Base-by-base conservation (phyloP, 1,140 invertebrate genomes). In the Hypsibius dujardini region DNA sequence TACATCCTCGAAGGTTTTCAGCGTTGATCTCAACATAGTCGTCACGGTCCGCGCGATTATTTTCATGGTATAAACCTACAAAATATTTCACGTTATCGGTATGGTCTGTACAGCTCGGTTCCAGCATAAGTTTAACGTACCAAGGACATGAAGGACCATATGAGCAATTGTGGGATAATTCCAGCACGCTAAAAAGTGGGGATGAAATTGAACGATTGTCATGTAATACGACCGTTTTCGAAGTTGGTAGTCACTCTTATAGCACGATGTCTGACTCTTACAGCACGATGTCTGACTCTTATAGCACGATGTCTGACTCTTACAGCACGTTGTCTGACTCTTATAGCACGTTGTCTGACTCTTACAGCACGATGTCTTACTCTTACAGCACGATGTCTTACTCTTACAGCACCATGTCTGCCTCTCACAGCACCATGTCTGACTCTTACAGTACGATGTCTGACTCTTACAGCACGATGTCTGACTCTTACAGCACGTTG, bases 21-120 rank as follows among this genome's bases (percentile, higher is more conserved):
- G 45, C 45, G 42, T 67, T 67, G 62, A 67, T 67, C 45, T 67
- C 62, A 12, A 67, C 62, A 42, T 67, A 67, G 3, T 67, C 3
- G 45, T 67, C 62, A 3, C 62, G 62, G 62, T 67, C 62, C 42
- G 7, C 62, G 42, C 62, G 62, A 42, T 67, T 67, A 67, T 67
- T 7, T 42, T 67, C 62, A 42, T 67, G 7, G 42, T 42, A 7
- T 3, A 67, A 42, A 42, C 62, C 62, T 67, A 67, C 3, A 7
- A 42, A 67, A 14, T 14, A 67, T 3, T 67, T 14, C 45, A 14
- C 7, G 3, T 67, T 3, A 3, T 7, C 12, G 45, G 42, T 42
- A 67, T 14, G 3, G 3, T 14, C 62, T 14, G 3, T 67, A 67
- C 12, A 14, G 42, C 7, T n/a, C n/a, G 7, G 12, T 67, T 67